Conservation (phyloP, 2,113 vertebrate genomes). For the Limnothrissa miodon region DNA sequence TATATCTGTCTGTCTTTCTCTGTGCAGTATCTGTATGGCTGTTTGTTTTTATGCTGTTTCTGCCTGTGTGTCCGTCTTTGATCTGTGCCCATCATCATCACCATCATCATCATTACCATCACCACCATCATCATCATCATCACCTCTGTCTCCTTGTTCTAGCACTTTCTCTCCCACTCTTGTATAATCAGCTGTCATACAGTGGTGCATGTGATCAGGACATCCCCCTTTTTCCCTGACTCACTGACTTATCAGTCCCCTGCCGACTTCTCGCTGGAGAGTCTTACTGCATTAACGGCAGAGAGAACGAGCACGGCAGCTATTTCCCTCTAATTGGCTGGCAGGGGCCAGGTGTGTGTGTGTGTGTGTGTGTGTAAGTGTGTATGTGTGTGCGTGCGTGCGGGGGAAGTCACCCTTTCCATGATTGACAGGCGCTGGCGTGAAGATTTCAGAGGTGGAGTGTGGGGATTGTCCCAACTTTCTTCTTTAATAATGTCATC, state of each 20-base stretch:
- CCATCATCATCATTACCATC: not conserved
- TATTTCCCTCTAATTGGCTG: constrained; percentile 55
- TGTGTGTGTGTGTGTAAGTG: no score
- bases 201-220: not conserved
- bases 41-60: not conserved
- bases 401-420: constrained; percentile 15
- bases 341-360: constrained; percentile 7
- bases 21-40: not conserved
- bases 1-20: not conserved
- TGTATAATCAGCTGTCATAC: not conserved
- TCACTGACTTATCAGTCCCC: not conserved
- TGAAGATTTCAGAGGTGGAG: constrained; percentile 51
- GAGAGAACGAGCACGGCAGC: constrained; percentile 34
- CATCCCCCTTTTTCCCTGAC: not conserved
- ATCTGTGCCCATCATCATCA: not conserved
- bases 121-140: not conserved
- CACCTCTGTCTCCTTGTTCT: constrained; percentile 3
- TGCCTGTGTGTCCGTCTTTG: no score
- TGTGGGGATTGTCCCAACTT: constrained; percentile 47
- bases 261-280: not conserved
- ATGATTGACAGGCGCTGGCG: constrained; percentile 62
- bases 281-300: not conserved
- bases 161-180: not conserved
- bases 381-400: not conserved
- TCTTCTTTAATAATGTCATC: constrained; percentile 65